Percentiles rank a stretch among this genome's conserved stretches.
Conservation (phyloP, 2,888 invertebrate genomes). For the Caenorhabditis japonica region DNA sequence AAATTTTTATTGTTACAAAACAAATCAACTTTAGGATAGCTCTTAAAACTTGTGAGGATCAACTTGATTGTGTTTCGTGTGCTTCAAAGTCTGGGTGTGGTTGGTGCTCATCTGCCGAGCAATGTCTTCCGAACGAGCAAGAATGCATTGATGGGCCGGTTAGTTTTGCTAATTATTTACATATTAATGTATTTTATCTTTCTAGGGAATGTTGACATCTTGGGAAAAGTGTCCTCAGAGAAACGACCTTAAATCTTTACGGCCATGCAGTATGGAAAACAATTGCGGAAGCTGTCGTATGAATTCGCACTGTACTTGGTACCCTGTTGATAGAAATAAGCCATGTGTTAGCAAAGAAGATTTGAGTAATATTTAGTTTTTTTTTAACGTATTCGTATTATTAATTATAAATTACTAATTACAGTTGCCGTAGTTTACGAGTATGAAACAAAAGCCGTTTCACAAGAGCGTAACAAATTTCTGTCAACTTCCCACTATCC, state of each 20-base stretch:
- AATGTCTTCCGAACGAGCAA: conserved; percentile 62
- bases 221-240: conserved; percentile 61
- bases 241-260: conserved; percentile 10
- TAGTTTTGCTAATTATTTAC: conserved; percentile 5
- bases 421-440: conserved; percentile 54
- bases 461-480: conserved; percentile 29
- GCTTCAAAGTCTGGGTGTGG: conserved; percentile 72
- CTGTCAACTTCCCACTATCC: conserved; percentile 38
- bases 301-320: conserved; percentile 72
- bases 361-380: conserved; percentile 28
- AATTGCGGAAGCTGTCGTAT: conserved; percentile 72
- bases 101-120: conserved; percentile 74
- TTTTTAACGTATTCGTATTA: not conserved
- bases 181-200: not conserved
- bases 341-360: conserved; percentile 58
- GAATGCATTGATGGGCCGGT: conserved; percentile 66
- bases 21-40: conserved; percentile 38
- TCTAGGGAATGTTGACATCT: conserved; percentile 56
- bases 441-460: conserved; percentile 39
- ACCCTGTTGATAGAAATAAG: conserved; percentile 59
- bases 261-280: conserved; percentile 67
- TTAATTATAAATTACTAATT: conserved; percentile 4
- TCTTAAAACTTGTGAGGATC: conserved; percentile 67
- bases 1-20: too few relatives aligned
- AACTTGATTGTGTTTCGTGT: conserved; percentile 71